Conservation (phyloP, 2,113 vertebrate species). For the Perccottus glenii region DNA sequence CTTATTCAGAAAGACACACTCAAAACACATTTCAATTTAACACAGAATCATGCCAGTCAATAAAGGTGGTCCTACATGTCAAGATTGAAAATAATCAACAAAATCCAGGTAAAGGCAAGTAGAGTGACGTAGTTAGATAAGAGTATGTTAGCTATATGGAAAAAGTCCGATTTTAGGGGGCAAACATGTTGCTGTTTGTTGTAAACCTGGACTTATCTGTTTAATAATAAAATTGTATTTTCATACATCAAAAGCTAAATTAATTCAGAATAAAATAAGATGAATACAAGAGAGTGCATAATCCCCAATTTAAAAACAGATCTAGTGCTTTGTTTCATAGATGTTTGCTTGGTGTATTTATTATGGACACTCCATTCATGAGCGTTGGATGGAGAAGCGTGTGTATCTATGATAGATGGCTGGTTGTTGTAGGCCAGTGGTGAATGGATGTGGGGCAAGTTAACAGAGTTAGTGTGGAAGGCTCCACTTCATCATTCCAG, state of each 20-base stretch:
- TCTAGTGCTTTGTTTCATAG: constrained; percentile 63
- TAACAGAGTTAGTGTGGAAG: constrained; percentile 77
- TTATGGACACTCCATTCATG: constrained; percentile 56
- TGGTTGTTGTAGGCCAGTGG: constrained; percentile 71
- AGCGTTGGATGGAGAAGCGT: constrained; percentile 63
- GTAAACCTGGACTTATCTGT: constrained; percentile 62
- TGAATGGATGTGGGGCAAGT: constrained; percentile 75
- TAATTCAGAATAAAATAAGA: constrained; percentile 68
- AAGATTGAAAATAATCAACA: no score
- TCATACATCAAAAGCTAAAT: constrained; percentile 69
- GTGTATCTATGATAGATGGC: constrained; percentile 78
- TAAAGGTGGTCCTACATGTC: no score
- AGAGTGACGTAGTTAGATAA: no score
- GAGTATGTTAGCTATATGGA: no score
- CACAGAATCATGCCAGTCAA: no score
- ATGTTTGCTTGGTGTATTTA: constrained; percentile 54
- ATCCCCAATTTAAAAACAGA: constrained; percentile 46
- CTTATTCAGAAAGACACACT: no score
- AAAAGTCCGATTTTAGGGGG: no score
- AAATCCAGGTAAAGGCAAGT: no score
- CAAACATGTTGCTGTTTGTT: constrained; percentile 54
- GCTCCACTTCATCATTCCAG: constrained; percentile 81
- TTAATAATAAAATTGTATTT: constrained; percentile 73
- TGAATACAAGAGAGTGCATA: constrained; percentile 51
- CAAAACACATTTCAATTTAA: no score